A percentile compares a stretch with the other conserved stretches of the same genome.
phyloP scores from a whole-genome alignment of 2,113 vertebrate species.

The Zosterops pallidus region DNA sequence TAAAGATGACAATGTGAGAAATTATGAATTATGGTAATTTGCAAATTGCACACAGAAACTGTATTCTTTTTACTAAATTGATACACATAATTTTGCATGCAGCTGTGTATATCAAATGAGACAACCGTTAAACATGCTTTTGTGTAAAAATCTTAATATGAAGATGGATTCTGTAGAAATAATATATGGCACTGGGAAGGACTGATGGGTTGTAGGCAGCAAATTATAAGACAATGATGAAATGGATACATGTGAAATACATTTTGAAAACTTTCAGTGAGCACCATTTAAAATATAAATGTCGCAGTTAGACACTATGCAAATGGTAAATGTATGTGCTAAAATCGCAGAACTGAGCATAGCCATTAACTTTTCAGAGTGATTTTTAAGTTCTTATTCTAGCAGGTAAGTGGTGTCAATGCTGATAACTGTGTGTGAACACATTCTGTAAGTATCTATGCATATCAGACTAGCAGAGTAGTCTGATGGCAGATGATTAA shows the following conservation, averaged over 20 bases:
- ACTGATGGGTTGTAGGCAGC: background rate
- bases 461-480: background rate
- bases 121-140: background rate
- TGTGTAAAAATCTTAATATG: background rate
- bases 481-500: background rate
- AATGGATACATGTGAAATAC: background rate
- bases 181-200: background rate
- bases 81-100: background rate
- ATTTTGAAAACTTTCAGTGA: background rate
- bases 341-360: background rate
- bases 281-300: background rate
- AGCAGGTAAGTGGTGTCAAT: rapidly evolving
- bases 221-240: background rate
- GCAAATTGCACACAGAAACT: background rate
- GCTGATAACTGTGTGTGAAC: background rate
- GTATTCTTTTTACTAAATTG: background rate
- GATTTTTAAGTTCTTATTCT: background rate
- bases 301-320: background rate
- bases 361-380: background rate
- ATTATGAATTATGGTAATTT: background rate
- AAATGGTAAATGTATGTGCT: background rate
- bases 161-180: background rate
- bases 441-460: background rate
- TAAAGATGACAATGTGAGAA: background rate
- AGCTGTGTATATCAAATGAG: background rate